phyloP scores from a whole-genome alignment of 2,113 vertebrate species.

The Eubucco bourcierii region DNA sequence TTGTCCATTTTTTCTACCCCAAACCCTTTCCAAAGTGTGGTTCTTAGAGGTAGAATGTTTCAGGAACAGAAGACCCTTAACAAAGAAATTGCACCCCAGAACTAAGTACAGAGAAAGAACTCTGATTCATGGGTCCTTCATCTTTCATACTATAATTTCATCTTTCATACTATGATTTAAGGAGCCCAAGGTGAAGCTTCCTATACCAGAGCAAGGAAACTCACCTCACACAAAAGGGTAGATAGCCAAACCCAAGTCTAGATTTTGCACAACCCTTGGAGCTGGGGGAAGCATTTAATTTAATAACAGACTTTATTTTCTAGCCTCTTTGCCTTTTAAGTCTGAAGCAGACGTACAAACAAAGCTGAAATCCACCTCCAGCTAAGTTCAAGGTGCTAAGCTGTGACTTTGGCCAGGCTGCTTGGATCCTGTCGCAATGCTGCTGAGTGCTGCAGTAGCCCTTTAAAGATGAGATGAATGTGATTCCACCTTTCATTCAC shows the following conservation, averaged over 20 bases:
- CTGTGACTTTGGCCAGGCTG: neutral
- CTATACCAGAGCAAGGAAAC: neutral
- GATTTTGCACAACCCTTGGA: neutral
- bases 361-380: conserved; percentile 37
- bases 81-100: neutral
- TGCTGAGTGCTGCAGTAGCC: neutral
- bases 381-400: neutral
- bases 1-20: neutral
- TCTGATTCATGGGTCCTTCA: neutral
- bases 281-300: neutral
- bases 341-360: neutral
- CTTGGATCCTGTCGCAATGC: neutral
- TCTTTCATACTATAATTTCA: neutral
- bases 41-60: neutral
- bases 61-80: neutral
- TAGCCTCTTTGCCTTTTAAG: conserved; percentile 10
- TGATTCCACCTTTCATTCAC: neutral
- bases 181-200: neutral
- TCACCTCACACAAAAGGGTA: neutral
- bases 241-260: neutral
- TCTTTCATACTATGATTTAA: neutral
- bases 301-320: conserved; percentile 25
- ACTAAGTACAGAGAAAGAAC: neutral
- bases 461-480: neutral
- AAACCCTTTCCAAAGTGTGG: neutral